These are phyloP conservation scores for Lasioglossum zephyrum DNA, from an alignment of 2,888 invertebrate species.

Conservation along the genomic window DNA sequence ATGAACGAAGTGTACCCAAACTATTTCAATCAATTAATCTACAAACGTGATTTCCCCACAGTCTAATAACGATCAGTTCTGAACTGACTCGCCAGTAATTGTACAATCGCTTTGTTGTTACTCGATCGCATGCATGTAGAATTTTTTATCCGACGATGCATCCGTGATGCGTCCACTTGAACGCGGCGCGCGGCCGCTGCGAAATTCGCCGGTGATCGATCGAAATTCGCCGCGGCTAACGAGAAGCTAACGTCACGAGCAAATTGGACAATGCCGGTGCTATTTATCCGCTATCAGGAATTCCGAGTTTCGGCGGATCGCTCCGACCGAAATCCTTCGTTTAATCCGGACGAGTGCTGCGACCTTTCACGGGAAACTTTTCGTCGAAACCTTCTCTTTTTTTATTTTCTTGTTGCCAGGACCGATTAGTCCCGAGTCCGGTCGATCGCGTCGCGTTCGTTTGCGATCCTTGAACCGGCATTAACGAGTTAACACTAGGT, in stretches of 20 bases:
- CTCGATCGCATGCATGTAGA: neutral
- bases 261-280: slow-evolving; percentile 36
- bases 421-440: slow-evolving; percentile 8
- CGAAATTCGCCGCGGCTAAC: slow-evolving; percentile 35
- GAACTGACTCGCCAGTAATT: neutral
- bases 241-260: slow-evolving; percentile 37
- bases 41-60: neutral
- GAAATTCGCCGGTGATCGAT: slow-evolving; percentile 27
- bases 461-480: neutral
- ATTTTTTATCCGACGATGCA: neutral
- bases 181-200: neutral
- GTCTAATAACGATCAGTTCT: neutral
- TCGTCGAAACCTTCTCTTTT: neutral
- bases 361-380: slow-evolving; percentile 32
- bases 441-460: slow-evolving; percentile 8
- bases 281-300: slow-evolving; percentile 52
- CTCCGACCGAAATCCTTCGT: slow-evolving; percentile 30
- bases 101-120: neutral
- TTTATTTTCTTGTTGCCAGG: neutral
- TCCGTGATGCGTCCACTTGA: neutral
- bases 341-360: slow-evolving; percentile 13
- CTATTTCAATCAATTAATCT: neutral
- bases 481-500: neutral
- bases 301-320: slow-evolving; percentile 40
- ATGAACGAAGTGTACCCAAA: neutral